phyloP scores from a whole-genome alignment of 1,140 invertebrate genomes.

The Heterodera carotae region DNA sequence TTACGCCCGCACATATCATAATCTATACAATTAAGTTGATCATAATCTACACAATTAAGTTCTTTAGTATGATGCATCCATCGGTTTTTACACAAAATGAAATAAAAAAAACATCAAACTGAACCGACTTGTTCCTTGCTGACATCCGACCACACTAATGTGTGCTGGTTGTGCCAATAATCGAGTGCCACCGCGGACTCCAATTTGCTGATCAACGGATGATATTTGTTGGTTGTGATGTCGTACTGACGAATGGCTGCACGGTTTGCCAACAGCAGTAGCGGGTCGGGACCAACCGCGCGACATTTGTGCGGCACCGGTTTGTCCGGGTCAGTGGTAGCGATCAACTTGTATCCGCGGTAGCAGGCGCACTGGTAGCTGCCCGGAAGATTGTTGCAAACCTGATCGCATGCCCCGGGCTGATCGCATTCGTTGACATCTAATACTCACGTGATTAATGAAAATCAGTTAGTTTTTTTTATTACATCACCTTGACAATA shows the following conservation, averaged over 20 bases:
- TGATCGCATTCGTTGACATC: conserved; percentile 87
- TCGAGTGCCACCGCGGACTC: conserved; percentile 65
- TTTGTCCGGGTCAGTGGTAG: conserved; percentile 51
- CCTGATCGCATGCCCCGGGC: conserved; percentile 79
- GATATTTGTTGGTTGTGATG: conserved; percentile 57
- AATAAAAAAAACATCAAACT: conserved; percentile 12
- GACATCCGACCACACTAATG: conserved; percentile 93
- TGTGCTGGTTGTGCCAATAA: conserved; percentile 66
- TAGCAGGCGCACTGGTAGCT: conserved; percentile 80
- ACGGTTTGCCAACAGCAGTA: conserved; percentile 62
- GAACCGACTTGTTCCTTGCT: conserved; percentile 81
- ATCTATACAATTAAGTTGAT: conserved; percentile 24
- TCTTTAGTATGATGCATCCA: too few relatives aligned
- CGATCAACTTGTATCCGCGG: conserved; percentile 79
- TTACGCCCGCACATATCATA: conserved; percentile 39
- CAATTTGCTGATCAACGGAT: conserved; percentile 55
- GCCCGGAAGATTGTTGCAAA: conserved; percentile 71
- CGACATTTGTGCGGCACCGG: conserved; percentile 50
- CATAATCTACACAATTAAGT: too few relatives aligned
- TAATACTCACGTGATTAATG: conserved; percentile 62
- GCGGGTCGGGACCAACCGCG: conserved; percentile 58
- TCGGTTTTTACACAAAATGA: too few relatives aligned
- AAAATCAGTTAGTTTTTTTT: not conserved
- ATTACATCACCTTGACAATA: conserved; percentile 47
- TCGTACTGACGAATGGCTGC: conserved; percentile 60